Evolutionary conservation across 2,888 invertebrate species (phyloP), one percentile per base, ranked within the genome.

Genomic region (Mantis religiosa): DNA sequence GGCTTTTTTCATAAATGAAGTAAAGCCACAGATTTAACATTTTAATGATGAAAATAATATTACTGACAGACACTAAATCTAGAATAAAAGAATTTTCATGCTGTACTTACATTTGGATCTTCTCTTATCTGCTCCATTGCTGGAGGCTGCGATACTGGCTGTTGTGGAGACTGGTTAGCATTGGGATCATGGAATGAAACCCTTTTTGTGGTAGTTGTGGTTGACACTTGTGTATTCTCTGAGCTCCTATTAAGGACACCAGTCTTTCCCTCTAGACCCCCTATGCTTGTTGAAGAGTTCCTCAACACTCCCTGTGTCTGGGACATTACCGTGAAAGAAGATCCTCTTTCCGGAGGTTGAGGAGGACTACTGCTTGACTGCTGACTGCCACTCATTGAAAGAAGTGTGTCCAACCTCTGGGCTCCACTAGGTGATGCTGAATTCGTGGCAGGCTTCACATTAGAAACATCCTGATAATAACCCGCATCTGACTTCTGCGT

Each of bases 281-380:
- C 41, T 28, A 84, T 34, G 34, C 85, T 90, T 91, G 91, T 89
- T 92, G 92, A 85, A 92, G 91, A 85, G 91, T 91, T 89, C 89
- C 93, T 91, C 91, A 94, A 91, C 90, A 93, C 94, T 92, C 94
- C 93, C 92, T 94, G 93, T 20, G 90, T 88, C 91, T 96, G 97
- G 14, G 96, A 96, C 97, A 98, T 97, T 47, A 97, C 96, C 6
- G 97, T 96, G 93, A 97, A 98, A 83, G 98, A 98, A 41, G 98
- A 98, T 89, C 97, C 97, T 90, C 98, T 95, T 93, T 98, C 97
- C 3, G 98, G 98, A 30, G 98, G 98, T 7, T 94, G 94, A 0
- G 97, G 93, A 25, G 92, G 89, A 71, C 54, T 87, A 30, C 27
- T 87, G 54, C 54, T 71, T 8, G 71, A 27, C 30, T 86, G 86